These are phyloP conservation scores for Drosophila acutilabella DNA, from an alignment of 2,888 invertebrate genomes.

Conservation along the genomic window DNA sequence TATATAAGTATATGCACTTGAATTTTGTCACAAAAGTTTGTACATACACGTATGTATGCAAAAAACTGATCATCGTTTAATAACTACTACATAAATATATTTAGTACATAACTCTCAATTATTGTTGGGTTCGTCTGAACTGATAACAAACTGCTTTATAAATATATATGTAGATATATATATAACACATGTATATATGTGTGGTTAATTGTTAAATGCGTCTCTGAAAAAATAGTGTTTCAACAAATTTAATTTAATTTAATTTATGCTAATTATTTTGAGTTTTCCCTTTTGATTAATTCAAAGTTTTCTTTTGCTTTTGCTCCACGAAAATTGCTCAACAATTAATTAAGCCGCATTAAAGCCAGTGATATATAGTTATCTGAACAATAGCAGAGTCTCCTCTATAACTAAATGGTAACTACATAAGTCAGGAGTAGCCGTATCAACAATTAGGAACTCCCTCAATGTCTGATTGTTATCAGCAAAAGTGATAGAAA, in stretches of 20 bases:
- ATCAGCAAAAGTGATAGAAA: constrained; percentile 11
- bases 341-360: constrained; percentile 51
- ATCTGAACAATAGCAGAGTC: constrained; percentile 21
- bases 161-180: constrained; percentile 42
- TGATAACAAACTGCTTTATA: constrained; percentile 64
- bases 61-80: constrained; percentile 22
- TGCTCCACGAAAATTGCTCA: constrained; percentile 47
- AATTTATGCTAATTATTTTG: constrained; percentile 24
- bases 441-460: not conserved
- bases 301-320: constrained; percentile 21
- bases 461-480: not conserved
- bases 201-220: constrained; percentile 70
- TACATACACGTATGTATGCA: constrained; percentile 34
- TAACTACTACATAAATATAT: too few relatives aligned
- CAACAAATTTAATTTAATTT: constrained; percentile 52
- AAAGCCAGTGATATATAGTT: constrained; percentile 44
- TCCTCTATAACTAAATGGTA: not conserved
- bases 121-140: constrained; percentile 63
- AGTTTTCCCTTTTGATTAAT: constrained; percentile 48
- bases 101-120: constrained; percentile 40
- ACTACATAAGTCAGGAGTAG: constrained; percentile 1
- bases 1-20: constrained; percentile 39
- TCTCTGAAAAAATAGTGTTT: constrained; percentile 76
- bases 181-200: constrained; percentile 50
- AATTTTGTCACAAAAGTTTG: constrained; percentile 21